phyloP scores from a whole-genome alignment of 1,140 invertebrate genomes.

The Caenorhabditis brenneri region DNA sequence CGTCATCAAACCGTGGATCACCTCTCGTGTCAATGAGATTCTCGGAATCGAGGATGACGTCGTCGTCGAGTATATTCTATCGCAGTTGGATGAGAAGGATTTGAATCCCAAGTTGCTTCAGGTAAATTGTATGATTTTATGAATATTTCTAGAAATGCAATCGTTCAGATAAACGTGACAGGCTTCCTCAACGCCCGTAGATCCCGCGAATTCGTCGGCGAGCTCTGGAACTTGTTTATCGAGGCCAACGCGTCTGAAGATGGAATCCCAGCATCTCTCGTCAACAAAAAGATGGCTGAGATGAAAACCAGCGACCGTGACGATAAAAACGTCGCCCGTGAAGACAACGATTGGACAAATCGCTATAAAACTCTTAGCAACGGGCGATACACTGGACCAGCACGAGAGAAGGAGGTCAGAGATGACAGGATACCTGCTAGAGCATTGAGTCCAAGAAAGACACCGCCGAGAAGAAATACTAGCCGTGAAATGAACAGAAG shows the following conservation, averaged over 20 bases:
- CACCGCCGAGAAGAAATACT: neutral
- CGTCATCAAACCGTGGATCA: slow-evolving; percentile 98
- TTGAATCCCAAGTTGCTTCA: slow-evolving; percentile 94
- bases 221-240: slow-evolving; percentile 90
- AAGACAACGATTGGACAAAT: slow-evolving; percentile 65
- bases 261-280: slow-evolving; percentile 88
- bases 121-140: slow-evolving; percentile 38
- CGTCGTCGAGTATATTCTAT: slow-evolving; percentile 96
- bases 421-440: slow-evolving; percentile 30
- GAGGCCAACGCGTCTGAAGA: slow-evolving; percentile 92
- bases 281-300: slow-evolving; percentile 95
- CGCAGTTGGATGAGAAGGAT: slow-evolving; percentile 84
- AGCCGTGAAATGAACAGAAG: neutral
- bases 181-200: slow-evolving; percentile 98
- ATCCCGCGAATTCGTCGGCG: slow-evolving; percentile 93
- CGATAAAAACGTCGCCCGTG: neutral
- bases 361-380: slow-evolving; percentile 63
- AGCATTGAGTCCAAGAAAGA: slow-evolving; percentile 21
- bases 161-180: slow-evolving; percentile 92
- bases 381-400: slow-evolving; percentile 61
- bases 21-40: slow-evolving; percentile 90
- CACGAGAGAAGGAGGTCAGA: slow-evolving; percentile 34
- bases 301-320: slow-evolving; percentile 49
- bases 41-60: slow-evolving; percentile 97
- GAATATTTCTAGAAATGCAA: neutral